phyloP scores from a whole-genome alignment of 1,140 invertebrate species.

The Bombus huntii region DNA sequence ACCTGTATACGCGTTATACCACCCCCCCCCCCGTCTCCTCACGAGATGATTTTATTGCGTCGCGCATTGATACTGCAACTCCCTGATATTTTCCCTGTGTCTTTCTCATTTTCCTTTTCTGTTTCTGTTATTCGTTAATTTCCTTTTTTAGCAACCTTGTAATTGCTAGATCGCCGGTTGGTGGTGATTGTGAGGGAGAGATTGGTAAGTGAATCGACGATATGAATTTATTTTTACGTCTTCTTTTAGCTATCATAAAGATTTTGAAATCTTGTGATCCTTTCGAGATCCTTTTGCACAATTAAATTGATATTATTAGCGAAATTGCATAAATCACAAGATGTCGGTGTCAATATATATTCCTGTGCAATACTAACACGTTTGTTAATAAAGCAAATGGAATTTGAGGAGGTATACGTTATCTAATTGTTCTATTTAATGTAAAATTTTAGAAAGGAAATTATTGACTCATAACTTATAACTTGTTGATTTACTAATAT shows the following conservation, averaged over 20 bases:
- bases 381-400: no score
- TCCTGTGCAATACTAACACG: no score
- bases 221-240: background rate
- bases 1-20: slow-evolving; percentile 56
- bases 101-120: background rate
- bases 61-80: slow-evolving; percentile 61
- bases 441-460: background rate
- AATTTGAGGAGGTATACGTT: no score
- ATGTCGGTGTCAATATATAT: no score
- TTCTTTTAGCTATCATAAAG: background rate
- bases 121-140: background rate
- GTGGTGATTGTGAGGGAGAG: background rate
- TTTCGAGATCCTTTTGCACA: background rate
- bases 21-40: slow-evolving; percentile 22
- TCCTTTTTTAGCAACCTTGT: background rate
- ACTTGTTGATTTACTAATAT: background rate
- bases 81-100: slow-evolving; percentile 18
- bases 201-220: background rate
- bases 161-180: background rate
- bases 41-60: slow-evolving; percentile 62
- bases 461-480: background rate
- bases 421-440: background rate
- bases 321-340: background rate
- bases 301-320: background rate
- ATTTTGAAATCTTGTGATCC: background rate